Base-by-base conservation (phyloP, 2,113 vertebrate genomes). In the Dromas ardeola region DNA sequence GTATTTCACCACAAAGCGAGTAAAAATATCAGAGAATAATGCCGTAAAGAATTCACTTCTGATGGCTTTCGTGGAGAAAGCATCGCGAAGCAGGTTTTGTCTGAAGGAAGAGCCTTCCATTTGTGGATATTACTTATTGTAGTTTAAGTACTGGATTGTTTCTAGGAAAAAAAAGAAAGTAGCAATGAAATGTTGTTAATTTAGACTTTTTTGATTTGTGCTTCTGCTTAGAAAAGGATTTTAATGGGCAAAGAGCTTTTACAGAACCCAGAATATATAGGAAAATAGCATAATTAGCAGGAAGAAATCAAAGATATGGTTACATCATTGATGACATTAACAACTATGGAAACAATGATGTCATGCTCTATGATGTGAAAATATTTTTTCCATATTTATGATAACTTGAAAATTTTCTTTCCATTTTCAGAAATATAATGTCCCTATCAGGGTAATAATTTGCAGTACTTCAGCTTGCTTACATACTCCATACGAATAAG, bases 251-350 rank as follows among this genome's bases (percentile, higher is more conserved):
- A 92, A 91, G 78, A 92, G 55, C 80, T 94, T 95, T 89, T 77
- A 84, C 67, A 95, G 96, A 95, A 73, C 86, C 86, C 65, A 90
- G 90, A 89, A 83, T 92, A n/a, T 71, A 81, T 79, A 62, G 70
- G 81, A 81, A 73, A 87, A 49, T 73, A 94, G 80, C 59, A 59
- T 94, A 95, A 91, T 95, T 89, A 96, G 77, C 77, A 94, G 81
- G 92, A 95, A 93, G 91, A 97, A 91, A 95, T 88, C 50, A 95
- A 88, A 89, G 56, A 74, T 96, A 69, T 1, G 1, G 38, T 90
- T 74, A 85, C 62, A 73, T 91, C 56, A 89, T 30, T 96, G 65
- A 88, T 91, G 52, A 74, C 23, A 81, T 95, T 98, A 95, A 95
- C 50, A 91, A 81, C 62, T 93, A 49, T 61, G 85, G 93, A 90